phyloP scores from a whole-genome alignment of 1,140 invertebrate species.

The fruit fly (Drosophila melanogaster) region Release_6_plus_ISO1_MT NT_033777.3:8211001-8211500 shows the following conservation, averaged over 20 bases:
- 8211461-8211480: constrained; percentile 53
- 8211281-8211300: constrained; percentile 76
- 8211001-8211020: constrained; percentile 57
- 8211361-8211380: constrained; percentile 70
- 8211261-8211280: constrained; percentile 84
- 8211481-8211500: constrained; percentile 72
- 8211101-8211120: constrained; percentile 83
- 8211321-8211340: constrained; percentile 15
- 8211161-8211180: constrained; percentile 45
- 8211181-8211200: not conserved
- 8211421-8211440: constrained; percentile 60
- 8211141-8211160: constrained; percentile 29
- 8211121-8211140: constrained; percentile 70
- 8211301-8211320: constrained; percentile 53
- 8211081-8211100: constrained; percentile 76
- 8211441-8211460: constrained; percentile 40
- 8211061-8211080: constrained; percentile 81
- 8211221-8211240: constrained; percentile 35
- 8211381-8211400: constrained; percentile 78
- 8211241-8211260: constrained; percentile 66
- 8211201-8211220: constrained; percentile 26
- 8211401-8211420: constrained; percentile 84
- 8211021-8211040: constrained; percentile 30
- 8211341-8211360: constrained; percentile 55
- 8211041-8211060: constrained; percentile 79